These are phyloP conservation scores for Rynchops niger DNA, from an alignment of 2,113 vertebrate genomes.

Conservation along the genomic window DNA sequence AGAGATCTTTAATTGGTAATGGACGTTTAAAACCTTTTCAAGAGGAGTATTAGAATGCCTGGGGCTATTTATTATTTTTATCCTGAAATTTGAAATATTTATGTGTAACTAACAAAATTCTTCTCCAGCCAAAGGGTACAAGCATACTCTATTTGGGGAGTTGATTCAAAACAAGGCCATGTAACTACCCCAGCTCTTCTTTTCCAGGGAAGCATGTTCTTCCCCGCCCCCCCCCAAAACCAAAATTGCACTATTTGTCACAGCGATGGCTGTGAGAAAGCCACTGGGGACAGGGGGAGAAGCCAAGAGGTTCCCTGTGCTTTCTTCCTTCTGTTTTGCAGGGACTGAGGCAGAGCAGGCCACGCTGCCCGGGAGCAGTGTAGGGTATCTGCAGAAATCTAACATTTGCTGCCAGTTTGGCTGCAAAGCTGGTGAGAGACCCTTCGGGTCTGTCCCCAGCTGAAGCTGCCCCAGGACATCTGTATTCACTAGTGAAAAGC, in stretches of 20 bases:
- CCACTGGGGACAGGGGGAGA: background rate
- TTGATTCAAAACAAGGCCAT: background rate
- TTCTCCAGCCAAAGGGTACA: background rate
- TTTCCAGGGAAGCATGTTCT: background rate
- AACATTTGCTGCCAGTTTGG: background rate
- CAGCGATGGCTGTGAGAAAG: background rate
- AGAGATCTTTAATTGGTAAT: constrained; percentile 5
- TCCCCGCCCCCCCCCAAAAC: background rate
- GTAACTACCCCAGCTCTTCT: background rate
- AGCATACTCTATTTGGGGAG: background rate
- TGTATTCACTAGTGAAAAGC: background rate
- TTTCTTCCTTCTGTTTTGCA: background rate
- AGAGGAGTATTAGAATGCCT: background rate
- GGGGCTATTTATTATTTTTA: background rate
- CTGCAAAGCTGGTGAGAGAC: background rate
- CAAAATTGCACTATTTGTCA: background rate
- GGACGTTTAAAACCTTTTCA: background rate
- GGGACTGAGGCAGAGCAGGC: background rate
- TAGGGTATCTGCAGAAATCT: background rate
- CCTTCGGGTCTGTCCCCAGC: background rate
- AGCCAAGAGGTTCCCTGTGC: background rate
- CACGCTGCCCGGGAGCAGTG: background rate
- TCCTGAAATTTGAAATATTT: background rate
- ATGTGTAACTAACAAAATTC: background rate
- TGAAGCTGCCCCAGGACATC: background rate